These are phyloP conservation scores for Gryllus bimaculatus DNA, from an alignment of 1,140 invertebrate species.

Conservation along the genomic window DNA sequence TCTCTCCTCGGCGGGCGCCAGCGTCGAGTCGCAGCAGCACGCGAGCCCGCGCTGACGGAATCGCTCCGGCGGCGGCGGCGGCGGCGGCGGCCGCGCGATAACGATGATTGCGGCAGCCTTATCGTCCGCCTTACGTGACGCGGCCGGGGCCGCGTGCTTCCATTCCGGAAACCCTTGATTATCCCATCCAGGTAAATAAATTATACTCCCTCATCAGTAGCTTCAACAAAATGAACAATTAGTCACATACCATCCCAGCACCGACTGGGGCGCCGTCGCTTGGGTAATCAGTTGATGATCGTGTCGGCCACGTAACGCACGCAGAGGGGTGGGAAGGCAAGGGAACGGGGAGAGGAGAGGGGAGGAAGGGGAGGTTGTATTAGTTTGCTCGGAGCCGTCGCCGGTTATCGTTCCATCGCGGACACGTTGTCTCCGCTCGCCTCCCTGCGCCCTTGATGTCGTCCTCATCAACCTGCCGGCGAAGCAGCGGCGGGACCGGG, in stretches of 20 bases:
- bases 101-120: not conserved
- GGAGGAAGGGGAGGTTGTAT: not conserved
- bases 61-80: no score
- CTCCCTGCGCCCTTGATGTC: no score
- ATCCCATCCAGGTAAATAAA: slow-evolving; percentile 4
- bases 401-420: no score
- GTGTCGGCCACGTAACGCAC: not conserved
- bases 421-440: no score
- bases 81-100: not conserved
- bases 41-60: no score
- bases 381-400: not conserved
- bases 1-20: no score
- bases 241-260: not conserved
- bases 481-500: no score
- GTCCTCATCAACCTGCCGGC: no score
- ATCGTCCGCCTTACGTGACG: not conserved
- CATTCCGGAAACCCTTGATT: not conserved
- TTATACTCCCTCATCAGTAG: slow-evolving; percentile 1
- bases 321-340: not conserved
- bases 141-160: no score
- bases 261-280: no score
- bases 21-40: no score
- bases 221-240: slow-evolving; percentile 1
- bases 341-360: not conserved
- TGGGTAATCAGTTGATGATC: not conserved